Base-by-base conservation (phyloP, 2,113 vertebrate species). In the Eretmochelys imbricata region DNA sequence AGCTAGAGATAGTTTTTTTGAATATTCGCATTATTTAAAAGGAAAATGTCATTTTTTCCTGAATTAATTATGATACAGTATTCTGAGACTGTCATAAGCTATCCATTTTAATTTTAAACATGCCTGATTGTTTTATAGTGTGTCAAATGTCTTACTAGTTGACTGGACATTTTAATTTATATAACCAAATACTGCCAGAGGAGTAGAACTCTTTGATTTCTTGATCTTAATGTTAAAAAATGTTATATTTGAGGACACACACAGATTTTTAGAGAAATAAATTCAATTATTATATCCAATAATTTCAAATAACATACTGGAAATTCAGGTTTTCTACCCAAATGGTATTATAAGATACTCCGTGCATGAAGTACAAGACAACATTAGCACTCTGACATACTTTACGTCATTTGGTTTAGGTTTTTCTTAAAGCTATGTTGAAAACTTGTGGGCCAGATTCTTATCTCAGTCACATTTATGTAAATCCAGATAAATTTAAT, bases 361-460 rank as follows among this genome's bases (percentile, higher is more conserved):
- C 72, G 4, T 90, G 51, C 51, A 35, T 94, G 55, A 84, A 65
- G 51, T 76, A 79, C 51, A 84, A n/a, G 80, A 50, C 69, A 87
- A 48, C 91, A 82, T 91, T 93, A 94, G 94, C 57, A 94, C 93
- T 94, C 81, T 5, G 2, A 93, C 94, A 89, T 93, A 69, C 35
- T 62, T 38, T 35, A 6, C 90, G 80, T 94, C 80, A 84, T 94
- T 31, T 90, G 79, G n/a, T 95, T 96, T 95, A 85, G 92, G 90
- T 95, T 91, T 96, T n/a, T 78, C 91, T 69, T 62, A 92, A 88
- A 29, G 25, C 31, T 94, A 35, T 81, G 97, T 96, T 97, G 76
- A 19, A 86, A 90, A 96, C 85, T 42, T 78, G 51, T 65, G 27
- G 35, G 85, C 90, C 93, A 82, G 49, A 90, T 94, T 78, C 9